phyloP scores from a whole-genome alignment of 1,140 invertebrate species.

The Aphis gossypii region DNA sequence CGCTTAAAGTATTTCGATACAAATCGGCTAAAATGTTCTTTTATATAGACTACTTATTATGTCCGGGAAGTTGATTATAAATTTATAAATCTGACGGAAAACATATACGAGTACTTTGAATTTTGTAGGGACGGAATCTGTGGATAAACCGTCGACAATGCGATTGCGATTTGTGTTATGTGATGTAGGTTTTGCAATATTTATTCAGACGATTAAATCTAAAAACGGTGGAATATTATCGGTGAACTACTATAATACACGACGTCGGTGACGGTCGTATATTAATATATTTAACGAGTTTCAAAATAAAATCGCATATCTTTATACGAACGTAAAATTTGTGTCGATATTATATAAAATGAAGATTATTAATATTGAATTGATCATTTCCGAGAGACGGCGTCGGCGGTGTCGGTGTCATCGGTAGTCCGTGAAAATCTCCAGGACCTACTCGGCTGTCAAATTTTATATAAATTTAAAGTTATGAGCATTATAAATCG shows the following conservation, averaged over 20 bases:
- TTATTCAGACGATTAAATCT: neutral
- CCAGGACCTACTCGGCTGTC: neutral
- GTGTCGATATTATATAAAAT: neutral
- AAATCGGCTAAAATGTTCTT: neutral
- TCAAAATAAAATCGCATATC: neutral
- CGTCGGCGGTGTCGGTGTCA: too few species aligned
- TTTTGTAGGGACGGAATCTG: neutral
- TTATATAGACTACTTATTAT: neutral
- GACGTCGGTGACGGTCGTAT: neutral
- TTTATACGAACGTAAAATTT: neutral
- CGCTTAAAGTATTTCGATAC: neutral
- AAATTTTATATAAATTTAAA: neutral
- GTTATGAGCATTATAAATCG: neutral
- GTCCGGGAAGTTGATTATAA: slow-evolving; percentile 3
- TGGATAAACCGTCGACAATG: neutral
- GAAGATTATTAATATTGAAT: neutral
- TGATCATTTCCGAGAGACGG: neutral
- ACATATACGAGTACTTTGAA: neutral
- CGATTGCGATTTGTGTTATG: neutral
- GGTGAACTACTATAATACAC: neutral
- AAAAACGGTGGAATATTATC: neutral
- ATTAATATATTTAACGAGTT: neutral
- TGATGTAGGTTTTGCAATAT: neutral
- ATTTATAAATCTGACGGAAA: neutral
- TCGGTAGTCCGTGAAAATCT: neutral